Evolutionary conservation across 2,888 invertebrate species (phyloP).

Genomic region (Amaurobius ferox): DNA sequence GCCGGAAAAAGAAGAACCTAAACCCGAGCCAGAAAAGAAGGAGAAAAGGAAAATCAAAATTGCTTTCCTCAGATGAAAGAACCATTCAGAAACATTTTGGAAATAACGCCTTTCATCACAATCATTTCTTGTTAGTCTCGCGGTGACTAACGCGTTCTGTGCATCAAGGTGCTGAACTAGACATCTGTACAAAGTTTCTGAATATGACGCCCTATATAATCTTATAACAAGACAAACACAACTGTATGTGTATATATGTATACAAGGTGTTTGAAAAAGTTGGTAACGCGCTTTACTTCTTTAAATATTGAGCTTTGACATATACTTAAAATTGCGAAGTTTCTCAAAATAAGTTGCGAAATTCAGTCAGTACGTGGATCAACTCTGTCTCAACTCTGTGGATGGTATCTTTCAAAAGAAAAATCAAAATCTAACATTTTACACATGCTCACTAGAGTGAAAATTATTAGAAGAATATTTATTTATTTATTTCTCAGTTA

Average conservation of each 20-base stretch:
- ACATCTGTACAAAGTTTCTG: not conserved
- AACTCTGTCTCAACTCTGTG: too few species aligned
- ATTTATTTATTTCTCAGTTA: too few species aligned
- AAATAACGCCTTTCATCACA: not conserved
- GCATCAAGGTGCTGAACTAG: constrained; percentile 10
- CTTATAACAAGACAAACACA: too few species aligned
- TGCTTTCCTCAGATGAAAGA: constrained; percentile 62
- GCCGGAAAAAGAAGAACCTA: constrained; percentile 58
- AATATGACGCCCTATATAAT: not conserved
- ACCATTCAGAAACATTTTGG: not conserved
- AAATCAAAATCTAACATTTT: too few species aligned
- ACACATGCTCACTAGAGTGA: too few species aligned
- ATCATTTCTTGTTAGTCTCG: not conserved
- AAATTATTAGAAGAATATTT: too few species aligned
- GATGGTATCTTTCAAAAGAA: too few species aligned
- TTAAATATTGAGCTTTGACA: too few species aligned
- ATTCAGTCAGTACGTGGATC: too few species aligned
- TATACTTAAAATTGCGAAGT: too few species aligned
- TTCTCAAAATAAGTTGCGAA: too few species aligned
- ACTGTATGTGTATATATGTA: not conserved
- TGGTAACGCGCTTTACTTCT: too few species aligned
- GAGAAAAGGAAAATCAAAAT: constrained; percentile 67
- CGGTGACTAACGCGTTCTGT: not conserved
- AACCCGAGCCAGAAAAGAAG: constrained; percentile 34
- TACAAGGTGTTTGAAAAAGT: not conserved